Evolutionary conservation across 2,888 invertebrate species (phyloP), one percentile per base, ranked within the genome.

Genomic region (Charanyca ferruginea): DNA sequence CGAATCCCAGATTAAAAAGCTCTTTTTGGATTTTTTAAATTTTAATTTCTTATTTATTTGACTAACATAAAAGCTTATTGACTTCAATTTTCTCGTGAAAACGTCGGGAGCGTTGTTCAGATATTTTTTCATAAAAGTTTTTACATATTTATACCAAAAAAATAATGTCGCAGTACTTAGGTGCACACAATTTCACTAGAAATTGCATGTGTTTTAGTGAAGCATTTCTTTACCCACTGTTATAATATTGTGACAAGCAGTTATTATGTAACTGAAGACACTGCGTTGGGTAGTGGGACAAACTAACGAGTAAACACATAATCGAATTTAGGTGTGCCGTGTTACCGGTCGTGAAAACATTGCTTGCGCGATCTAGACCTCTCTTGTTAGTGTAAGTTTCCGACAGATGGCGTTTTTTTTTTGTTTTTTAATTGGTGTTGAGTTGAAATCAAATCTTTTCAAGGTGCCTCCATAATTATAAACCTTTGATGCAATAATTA

Each of bases 201-300:
- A 88, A 82, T 73, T 86, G 91, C 89, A 75, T 91, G 91, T 91
- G 91, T 91, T 92, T 92, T 93, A 90, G 90, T 87, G 85, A 86
- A 91, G 93, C 92, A 45, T 72, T 82, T 63, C 79, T 87, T 23
- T 92, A 83, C 90, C 91, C 92, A 93, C 90, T 86, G 75, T 80
- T 35, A 62, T 73, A 9, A 47, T 16, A 76, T 75, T 81, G 86
- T 89, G 88, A 85, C 73, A 79, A 69, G 62, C 82, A 81, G 85
- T 80, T 81, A 88, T 84, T 25, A 8, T 23, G 32, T 3, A 82
- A 83, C 82, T 83, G 83, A 76, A 76, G 81, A 57, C 91, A 90
- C 90, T 87, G 91, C 91, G 91, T 92, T 92, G 91, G 87, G 80
- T 73, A 85, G 85, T 90, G 90, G 90, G 90, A 51, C 63, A 66